A percentile compares a stretch with the other conserved stretches of the same genome.
phyloP scores from a whole-genome alignment of 1,140 invertebrate species.

The Camponotus floridanus region DNA sequence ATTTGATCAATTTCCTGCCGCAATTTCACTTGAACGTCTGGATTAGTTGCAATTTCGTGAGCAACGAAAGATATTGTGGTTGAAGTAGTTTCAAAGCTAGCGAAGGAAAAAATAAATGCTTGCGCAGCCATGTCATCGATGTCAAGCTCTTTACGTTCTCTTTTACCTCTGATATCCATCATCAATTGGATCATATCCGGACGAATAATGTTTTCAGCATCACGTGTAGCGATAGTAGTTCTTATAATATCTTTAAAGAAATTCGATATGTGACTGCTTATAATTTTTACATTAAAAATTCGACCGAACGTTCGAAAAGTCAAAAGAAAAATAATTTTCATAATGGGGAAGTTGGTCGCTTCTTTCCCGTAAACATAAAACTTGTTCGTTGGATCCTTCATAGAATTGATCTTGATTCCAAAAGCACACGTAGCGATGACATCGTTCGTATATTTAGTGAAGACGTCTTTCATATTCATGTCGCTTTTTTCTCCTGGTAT shows the following conservation, averaged over 20 bases:
- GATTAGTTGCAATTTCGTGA: slow-evolving; percentile 86
- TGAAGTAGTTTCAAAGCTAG: slow-evolving; percentile 85
- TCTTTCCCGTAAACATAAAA: slow-evolving; percentile 72
- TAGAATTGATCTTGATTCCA: slow-evolving; percentile 85
- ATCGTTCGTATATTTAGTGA: slow-evolving; percentile 83
- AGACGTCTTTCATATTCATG: slow-evolving; percentile 60
- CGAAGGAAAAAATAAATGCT: slow-evolving; percentile 85
- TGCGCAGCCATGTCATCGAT: slow-evolving; percentile 83
- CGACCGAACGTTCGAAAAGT: neutral
- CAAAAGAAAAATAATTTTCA: neutral
- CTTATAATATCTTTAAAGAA: slow-evolving; percentile 71
- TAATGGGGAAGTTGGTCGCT: slow-evolving; percentile 35
- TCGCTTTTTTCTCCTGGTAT: slow-evolving; percentile 15
- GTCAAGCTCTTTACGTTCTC: slow-evolving; percentile 66
- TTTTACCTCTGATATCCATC: slow-evolving; percentile 27
- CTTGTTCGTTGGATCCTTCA: slow-evolving; percentile 76
- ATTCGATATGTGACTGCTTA: slow-evolving; percentile 6
- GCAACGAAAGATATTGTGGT: slow-evolving; percentile 80
- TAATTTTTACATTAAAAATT: slow-evolving; percentile 33
- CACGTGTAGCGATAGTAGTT: slow-evolving; percentile 54
- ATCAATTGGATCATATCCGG: slow-evolving; percentile 52
- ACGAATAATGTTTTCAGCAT: slow-evolving; percentile 39
- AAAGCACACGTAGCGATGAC: slow-evolving; percentile 85
- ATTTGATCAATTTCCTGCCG: slow-evolving; percentile 86
- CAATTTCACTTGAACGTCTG: slow-evolving; percentile 87